Evolutionary conservation across 2,797 vertebrate genomes (phyloP).

Genomic region (Neosalanx taihuensis): DNA sequence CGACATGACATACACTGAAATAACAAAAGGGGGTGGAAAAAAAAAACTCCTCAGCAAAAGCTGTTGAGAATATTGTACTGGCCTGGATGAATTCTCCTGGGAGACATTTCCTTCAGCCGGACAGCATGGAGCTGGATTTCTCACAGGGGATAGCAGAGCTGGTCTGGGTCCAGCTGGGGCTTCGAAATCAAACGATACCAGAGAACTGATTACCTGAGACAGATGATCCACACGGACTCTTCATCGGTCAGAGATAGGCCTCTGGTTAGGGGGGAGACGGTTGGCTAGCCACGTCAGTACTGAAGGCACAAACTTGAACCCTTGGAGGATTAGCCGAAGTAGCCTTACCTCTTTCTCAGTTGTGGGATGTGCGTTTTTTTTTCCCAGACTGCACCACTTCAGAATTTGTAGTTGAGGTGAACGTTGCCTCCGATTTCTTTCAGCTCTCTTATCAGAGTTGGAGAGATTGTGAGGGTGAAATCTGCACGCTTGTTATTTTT

Average conservation of each 20-base stretch:
- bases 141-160: no score
- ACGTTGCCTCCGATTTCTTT: constrained; percentile 7
- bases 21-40: constrained; percentile 34
- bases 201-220: no score
- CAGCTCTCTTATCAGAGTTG: constrained; percentile 15
- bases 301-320: neutral
- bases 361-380: neutral
- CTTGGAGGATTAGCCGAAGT: neutral
- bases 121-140: no score
- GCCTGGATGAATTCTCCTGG: constrained; percentile 46
- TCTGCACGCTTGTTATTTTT: constrained; percentile 1
- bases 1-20: constrained; percentile 53
- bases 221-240: no score
- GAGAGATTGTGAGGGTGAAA: constrained; percentile 11
- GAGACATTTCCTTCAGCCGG: neutral
- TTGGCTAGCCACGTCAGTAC: neutral
- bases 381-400: no score
- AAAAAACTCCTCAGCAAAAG: constrained; percentile 60
- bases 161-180: no score
- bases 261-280: no score
- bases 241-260: no score
- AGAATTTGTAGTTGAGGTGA: neutral
- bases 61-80: constrained; percentile 49
- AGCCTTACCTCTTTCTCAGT: neutral
- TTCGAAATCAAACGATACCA: no score